phyloP scores from a whole-genome alignment of 2,113 vertebrate genomes.

The Solea solea region DNA sequence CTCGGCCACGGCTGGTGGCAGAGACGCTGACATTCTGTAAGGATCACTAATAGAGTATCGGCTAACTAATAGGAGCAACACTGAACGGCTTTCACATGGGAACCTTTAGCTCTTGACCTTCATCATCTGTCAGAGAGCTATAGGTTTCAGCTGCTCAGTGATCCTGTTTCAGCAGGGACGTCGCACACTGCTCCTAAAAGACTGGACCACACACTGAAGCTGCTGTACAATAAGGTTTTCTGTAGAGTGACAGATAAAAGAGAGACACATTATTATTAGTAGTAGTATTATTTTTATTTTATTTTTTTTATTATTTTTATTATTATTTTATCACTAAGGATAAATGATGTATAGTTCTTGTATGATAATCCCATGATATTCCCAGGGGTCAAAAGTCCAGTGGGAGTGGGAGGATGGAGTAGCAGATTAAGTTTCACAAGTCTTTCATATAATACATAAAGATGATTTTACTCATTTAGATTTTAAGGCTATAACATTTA shows the following conservation, averaged over 20 bases:
- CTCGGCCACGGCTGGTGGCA: background rate
- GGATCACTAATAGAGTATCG: constrained; percentile 5
- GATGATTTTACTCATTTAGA: too few species aligned
- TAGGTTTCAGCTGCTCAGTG: constrained; percentile 40
- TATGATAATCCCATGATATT: background rate
- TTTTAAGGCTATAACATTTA: too few species aligned
- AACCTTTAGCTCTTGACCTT: constrained; percentile 60
- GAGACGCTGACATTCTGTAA: constrained; percentile 5
- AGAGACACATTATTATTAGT: background rate
- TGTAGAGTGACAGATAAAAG: background rate
- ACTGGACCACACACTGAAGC: constrained; percentile 17
- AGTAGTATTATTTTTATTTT: background rate
- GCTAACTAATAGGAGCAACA: constrained; percentile 11
- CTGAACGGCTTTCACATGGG: constrained; percentile 47
- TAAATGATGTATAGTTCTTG: too few species aligned
- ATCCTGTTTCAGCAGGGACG: constrained; percentile 40
- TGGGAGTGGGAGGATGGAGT: background rate
- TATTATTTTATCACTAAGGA: too few species aligned
- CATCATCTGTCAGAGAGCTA: constrained; percentile 54
- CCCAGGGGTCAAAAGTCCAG: too few species aligned
- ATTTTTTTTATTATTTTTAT: too few species aligned
- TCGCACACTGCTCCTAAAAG: constrained; percentile 13
- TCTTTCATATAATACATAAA: too few species aligned
- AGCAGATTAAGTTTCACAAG: too few species aligned
- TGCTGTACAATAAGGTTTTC: background rate